Evolutionary conservation across 2,113 vertebrate species (phyloP), one percentile per base, ranked within the genome.

Genomic region (Hydrolagus affinis): DNA sequence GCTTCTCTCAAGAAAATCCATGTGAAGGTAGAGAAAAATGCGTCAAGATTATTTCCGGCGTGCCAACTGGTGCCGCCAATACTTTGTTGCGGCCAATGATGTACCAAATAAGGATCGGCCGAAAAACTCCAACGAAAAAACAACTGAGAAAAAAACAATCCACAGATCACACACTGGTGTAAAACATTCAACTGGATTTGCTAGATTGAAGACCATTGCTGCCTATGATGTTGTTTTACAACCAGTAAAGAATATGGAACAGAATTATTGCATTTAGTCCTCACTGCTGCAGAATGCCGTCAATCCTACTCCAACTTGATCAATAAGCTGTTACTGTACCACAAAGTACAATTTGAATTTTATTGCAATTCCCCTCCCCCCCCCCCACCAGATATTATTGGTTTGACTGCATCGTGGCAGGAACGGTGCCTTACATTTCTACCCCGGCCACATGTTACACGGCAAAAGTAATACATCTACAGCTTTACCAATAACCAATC

Each of bases 301-400:
- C 73, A 60, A 77, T 77, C 19, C 56, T 44, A 44, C 44, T 44
- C 44, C 17, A 21, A 59, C 75, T 77, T 77, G 21, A 11, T 77
- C 56, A 77, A 60, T 77, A 77, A 77, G 44, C 56, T 77, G 60
- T n/a, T 77, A 77, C 12, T 74, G 19, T 19, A 60, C 60, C 75
- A 60, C n/a, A 77, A 23, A 21, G n/a, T 59, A 77, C 44, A 77
- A 77, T 60, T n/a, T 3, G 9, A 77, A 57, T 60, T 77, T 77
- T 59, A 57, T 60, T 9, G 21, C 8, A 23, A n/a, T 59, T 14
- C 74, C 59, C 59, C 19, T 59, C n/a, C n/a, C n/a, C n/a, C n/a
- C n/a, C n/a, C n/a, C n/a, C n/a, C n/a, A n/a, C n/a, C 75, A 77
- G n/a, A 60, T 77, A 21, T 75, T 17, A 56, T n/a, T 8, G 17